Base-by-base conservation (phyloP, 2,797 vertebrate species). In the Melanogrammus aeglefinus region DNA sequence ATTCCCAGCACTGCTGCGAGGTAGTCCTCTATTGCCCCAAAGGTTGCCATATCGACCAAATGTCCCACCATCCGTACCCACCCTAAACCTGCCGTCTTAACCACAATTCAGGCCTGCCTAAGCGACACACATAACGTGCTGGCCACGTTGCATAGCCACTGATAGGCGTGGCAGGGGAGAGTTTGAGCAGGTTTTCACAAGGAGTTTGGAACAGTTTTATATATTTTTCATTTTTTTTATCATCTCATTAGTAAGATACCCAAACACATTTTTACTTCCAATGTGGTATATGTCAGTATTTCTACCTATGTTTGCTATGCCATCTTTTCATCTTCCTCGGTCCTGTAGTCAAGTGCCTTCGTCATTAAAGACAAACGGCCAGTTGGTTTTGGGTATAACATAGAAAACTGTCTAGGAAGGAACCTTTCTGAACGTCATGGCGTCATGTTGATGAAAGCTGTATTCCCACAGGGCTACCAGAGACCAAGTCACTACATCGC, bases 401-500 rank as follows among this genome's bases (percentile, higher is more conserved):
- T 69, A 69, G 8, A 69, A 3, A 27, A 12, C 10, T 13, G 24
- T 9, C 21, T 63, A 63, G 57, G 21, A 63, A 63, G 21, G 3
- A n/a, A 63, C 57, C 81, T 6, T 75, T 47, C 18, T 70, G 63
- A 31, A 6, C 38, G 12, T 38, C 44, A 27, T 47, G 73, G 31
- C 75, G 69, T 38, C 70, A 2, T 78, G 10, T 80, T 89, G 83
- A 85, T 93, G 86, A 70, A 82, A 69, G 2, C 63, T 69, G 90
- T 78, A 75, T 94, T 78, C 90, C 93, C 91, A 86, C 93, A 99
- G 98, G 98, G 98, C 33, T 99, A 99, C 90, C 98, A 99, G 91
- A 95, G 98, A 88, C 97, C 98, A 77, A 99, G 97, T 84, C 98
- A 99, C 92, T 99, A 99, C 92, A 99, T 99, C 80, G 98, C 98